phyloP scores from a whole-genome alignment of 2,888 invertebrate species.

The Synergus umbraculus region DNA sequence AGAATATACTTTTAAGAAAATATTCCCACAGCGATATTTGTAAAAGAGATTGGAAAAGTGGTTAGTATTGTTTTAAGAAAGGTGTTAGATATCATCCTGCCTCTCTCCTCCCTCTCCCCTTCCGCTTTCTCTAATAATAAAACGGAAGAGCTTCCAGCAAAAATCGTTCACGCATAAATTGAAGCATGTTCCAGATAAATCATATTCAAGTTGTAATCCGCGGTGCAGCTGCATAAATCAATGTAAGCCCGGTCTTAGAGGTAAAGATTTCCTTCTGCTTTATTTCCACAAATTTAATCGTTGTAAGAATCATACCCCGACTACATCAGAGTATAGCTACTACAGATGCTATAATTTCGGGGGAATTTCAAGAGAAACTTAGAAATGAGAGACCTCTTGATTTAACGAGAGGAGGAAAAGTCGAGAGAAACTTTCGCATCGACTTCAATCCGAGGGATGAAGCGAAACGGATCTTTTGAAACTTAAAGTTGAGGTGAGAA shows the following conservation, averaged over 20 bases:
- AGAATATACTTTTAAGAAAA: too few relatives aligned
- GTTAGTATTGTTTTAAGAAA: not conserved
- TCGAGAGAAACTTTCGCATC: constrained; percentile 8
- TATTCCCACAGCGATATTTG: too few relatives aligned
- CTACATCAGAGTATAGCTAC: not conserved
- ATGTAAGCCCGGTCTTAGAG: constrained; percentile 6
- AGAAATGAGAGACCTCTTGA: not conserved
- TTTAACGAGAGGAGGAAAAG: not conserved
- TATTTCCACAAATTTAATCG: constrained; percentile 15
- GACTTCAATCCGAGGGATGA: not conserved
- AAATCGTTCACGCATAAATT: not conserved
- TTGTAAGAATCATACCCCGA: not conserved
- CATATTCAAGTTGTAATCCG: constrained; percentile 7
- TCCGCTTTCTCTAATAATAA: not conserved
- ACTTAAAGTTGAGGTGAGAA: not conserved
- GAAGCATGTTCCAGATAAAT: not conserved
- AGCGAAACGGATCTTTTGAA: not conserved
- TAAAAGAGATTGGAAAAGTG: too few relatives aligned
- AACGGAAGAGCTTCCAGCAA: not conserved
- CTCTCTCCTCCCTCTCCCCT: too few relatives aligned
- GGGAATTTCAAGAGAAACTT: not conserved
- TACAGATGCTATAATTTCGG: constrained; percentile 3
- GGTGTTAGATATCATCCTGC: not conserved
- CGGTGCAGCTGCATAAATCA: not conserved
- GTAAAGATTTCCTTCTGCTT: not conserved